phyloP scores from a whole-genome alignment of 2,888 invertebrate genomes.

The Epirrita christyi region DNA sequence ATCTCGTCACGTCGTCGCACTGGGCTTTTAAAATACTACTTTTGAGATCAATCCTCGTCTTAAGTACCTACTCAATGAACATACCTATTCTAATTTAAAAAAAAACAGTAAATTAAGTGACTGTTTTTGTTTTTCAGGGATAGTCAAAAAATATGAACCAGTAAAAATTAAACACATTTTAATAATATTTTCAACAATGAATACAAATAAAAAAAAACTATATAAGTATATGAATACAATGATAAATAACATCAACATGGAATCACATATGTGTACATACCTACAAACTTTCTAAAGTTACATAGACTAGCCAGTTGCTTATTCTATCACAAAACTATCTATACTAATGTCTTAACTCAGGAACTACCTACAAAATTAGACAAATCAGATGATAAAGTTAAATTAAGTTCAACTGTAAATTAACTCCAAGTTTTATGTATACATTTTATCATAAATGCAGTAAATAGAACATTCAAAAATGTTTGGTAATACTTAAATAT shows the following conservation, averaged over 20 bases:
- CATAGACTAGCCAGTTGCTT: conserved; percentile 37
- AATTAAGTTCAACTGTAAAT: neutral
- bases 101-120: conserved; percentile 1
- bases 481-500: neutral
- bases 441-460: conserved; percentile 20
- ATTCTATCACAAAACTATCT: conserved; percentile 30
- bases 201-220: too few species aligned
- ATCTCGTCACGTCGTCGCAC: too few species aligned
- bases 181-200: conserved; percentile 40
- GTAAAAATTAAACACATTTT: conserved; percentile 35
- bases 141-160: neutral
- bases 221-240: conserved; percentile 26
- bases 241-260: conserved; percentile 24
- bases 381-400: conserved; percentile 3
- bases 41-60: too few species aligned
- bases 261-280: conserved; percentile 25
- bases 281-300: conserved; percentile 26
- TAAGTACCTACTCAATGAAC: too few species aligned
- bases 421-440: neutral
- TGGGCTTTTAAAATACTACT: too few species aligned
- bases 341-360: conserved; percentile 19
- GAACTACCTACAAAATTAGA: conserved; percentile 23
- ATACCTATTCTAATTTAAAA: too few species aligned
- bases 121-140: neutral
- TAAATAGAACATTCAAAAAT: conserved; percentile 2